phyloP scores from a whole-genome alignment of 2,797 vertebrate genomes.

The Phyllotis vaccarum region DNA sequence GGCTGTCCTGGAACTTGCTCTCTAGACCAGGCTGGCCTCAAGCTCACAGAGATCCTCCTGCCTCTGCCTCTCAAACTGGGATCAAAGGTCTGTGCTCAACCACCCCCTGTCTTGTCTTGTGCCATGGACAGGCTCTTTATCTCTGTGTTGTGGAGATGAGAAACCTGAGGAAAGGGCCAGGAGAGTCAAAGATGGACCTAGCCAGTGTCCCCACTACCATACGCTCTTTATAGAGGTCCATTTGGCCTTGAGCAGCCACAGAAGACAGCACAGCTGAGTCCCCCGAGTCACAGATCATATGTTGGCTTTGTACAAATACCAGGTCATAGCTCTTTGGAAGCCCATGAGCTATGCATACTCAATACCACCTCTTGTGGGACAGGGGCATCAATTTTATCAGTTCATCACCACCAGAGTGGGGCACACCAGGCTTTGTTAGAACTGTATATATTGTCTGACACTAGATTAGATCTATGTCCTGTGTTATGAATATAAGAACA shows the following conservation, averaged over 20 bases:
- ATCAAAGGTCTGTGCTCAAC: not conserved
- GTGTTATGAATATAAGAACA: not conserved
- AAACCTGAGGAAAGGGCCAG: not conserved
- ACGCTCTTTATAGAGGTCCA: not conserved
- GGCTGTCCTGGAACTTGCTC: not conserved
- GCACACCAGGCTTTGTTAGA: not conserved
- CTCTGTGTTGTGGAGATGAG: not conserved
- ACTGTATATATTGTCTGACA: not conserved
- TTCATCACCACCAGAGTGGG: not conserved
- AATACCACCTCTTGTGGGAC: not conserved
- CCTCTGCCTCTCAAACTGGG: not conserved
- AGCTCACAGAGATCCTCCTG: not conserved
- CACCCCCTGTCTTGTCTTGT: not conserved
- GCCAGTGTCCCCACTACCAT: too few relatives aligned
- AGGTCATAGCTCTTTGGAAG: not conserved
- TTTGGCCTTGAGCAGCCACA: not conserved
- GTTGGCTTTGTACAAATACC: not conserved
- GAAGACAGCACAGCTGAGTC: not conserved
- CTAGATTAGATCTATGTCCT: not conserved
- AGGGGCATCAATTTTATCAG: not conserved
- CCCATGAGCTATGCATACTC: not conserved
- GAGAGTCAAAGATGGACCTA: too few relatives aligned
- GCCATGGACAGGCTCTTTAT: not conserved
- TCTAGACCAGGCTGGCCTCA: not conserved
- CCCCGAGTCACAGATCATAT: not conserved